Evolutionary conservation across 2,797 vertebrate species (phyloP), one percentile per base, ranked within the genome.

Genomic region (Takifugu rubripes): DNA sequence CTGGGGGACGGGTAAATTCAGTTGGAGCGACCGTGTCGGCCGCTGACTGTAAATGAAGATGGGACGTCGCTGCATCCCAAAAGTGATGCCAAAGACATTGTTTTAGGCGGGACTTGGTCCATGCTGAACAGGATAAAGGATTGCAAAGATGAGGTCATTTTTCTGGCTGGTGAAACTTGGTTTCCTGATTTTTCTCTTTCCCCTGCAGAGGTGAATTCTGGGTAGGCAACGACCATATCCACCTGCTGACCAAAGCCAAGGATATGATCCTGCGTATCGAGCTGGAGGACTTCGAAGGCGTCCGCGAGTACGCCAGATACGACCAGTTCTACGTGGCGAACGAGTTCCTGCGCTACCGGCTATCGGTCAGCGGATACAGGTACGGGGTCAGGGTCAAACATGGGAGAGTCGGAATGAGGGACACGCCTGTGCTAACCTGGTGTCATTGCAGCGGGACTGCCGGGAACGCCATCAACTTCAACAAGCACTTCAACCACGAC

Each of bases 171-270:
- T 40, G 36, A 40, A 14, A 14, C 36, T 14, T 12, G 36, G 36
- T 40, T 2, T 40, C 36, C 36, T 40, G 36, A 12, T 40, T 1
- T 12, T 44, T 31, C 17, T 64, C 44, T 57, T 5, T 46, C 46
- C 5, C n/a, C 33, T 72, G 52, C 49, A 88, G 87, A 63, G 87
- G 90, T 4, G 95, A 98, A 74, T 98, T 97, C 85, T 99, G 97
- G 97, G 81, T 98, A 54, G 97, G 97, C 43, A 98, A 98, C 3
- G 96, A 99, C 80, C 93, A 92, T 72, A 94, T 99, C 61, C 96
- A 99, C 77, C 89, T 96, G 65, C 88, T 99, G 83, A 95, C 95
- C 58, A 97, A 93, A 79, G 89, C 92, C 82, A 95, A 92, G 71
- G 94, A 96, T 52, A 96, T 96, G 95, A 72, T 92, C 52, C 83